These are phyloP conservation scores for Dufourea novaeangliae DNA, from an alignment of 1,140 invertebrate genomes.

Conservation along the genomic window DNA sequence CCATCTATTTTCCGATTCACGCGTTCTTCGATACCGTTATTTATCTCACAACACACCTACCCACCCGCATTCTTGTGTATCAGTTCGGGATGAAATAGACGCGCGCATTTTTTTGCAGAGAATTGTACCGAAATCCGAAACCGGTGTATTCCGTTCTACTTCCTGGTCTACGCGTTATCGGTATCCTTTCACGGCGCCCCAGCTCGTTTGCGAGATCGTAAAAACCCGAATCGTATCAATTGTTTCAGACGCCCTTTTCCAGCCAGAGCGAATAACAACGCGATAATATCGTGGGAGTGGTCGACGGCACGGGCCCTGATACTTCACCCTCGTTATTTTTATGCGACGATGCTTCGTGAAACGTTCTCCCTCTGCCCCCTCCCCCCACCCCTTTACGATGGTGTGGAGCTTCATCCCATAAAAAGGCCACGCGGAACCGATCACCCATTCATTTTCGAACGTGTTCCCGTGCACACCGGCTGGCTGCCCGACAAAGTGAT, in stretches of 20 bases:
- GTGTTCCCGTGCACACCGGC: slow-evolving; percentile 9
- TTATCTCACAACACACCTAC: neutral
- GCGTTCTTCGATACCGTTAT: slow-evolving; percentile 7
- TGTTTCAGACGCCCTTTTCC: neutral
- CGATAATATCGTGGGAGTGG: slow-evolving; percentile 22
- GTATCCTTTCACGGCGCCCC: no score
- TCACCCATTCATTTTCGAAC: slow-evolving; percentile 49
- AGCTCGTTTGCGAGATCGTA: neutral
- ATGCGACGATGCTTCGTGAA: slow-evolving; percentile 42
- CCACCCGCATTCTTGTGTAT: no score
- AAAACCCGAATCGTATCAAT: slow-evolving; percentile 10
- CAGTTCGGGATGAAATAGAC: no score
- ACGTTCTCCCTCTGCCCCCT: slow-evolving; percentile 21
- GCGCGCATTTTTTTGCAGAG: no score
- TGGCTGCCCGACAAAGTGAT: slow-evolving; percentile 30
- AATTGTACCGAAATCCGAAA: no score
- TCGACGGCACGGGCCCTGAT: neutral
- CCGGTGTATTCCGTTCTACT: no score
- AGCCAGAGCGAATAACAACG: slow-evolving; percentile 17
- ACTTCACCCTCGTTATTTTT: slow-evolving; percentile 52
- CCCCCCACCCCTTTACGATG: neutral
- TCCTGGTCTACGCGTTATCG: no score
- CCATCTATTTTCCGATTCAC: neutral
- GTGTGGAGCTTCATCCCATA: neutral
- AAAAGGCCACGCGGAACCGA: slow-evolving; percentile 40